phyloP scores from a whole-genome alignment of 2,113 vertebrate species.

The Enhydra lutris region DNA sequence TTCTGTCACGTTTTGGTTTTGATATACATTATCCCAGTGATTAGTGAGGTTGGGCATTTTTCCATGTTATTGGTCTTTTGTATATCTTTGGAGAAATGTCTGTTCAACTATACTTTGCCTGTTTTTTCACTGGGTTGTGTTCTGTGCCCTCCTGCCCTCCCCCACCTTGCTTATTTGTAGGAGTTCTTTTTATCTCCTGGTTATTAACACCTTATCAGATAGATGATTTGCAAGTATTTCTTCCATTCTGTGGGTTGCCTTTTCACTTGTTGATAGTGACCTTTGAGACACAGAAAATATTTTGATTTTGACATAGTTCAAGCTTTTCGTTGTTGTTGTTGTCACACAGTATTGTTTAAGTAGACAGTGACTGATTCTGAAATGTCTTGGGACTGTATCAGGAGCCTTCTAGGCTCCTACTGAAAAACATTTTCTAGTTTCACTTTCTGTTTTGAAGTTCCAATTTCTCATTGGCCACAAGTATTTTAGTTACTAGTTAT shows the following conservation, averaged over 20 bases:
- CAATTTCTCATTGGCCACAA: not conserved
- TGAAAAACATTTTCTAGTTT: not conserved
- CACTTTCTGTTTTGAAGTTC: not conserved
- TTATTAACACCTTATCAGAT: not conserved
- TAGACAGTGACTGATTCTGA: not conserved
- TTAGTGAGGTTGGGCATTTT: not conserved
- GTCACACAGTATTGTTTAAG: not conserved
- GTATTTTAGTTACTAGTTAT: not conserved
- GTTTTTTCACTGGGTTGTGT: not conserved
- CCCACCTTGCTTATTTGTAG: not conserved
- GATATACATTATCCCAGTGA: not conserved
- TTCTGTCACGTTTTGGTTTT: not conserved
- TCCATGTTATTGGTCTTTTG: not conserved
- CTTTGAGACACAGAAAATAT: not conserved
- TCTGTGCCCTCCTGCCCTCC: too few relatives aligned
- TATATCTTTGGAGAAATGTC: not conserved
- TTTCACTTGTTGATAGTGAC: not conserved
- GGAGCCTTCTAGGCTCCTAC: not conserved
- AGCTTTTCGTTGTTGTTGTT: not conserved
- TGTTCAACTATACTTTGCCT: not conserved
- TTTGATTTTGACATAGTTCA: not conserved
- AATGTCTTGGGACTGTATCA: not conserved
- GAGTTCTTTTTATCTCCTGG: not conserved
- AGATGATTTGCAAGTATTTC: not conserved
- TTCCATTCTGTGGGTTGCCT: not conserved